phyloP scores from a whole-genome alignment of 2,888 invertebrate species.

The Bruchidius siliquastri region DNA sequence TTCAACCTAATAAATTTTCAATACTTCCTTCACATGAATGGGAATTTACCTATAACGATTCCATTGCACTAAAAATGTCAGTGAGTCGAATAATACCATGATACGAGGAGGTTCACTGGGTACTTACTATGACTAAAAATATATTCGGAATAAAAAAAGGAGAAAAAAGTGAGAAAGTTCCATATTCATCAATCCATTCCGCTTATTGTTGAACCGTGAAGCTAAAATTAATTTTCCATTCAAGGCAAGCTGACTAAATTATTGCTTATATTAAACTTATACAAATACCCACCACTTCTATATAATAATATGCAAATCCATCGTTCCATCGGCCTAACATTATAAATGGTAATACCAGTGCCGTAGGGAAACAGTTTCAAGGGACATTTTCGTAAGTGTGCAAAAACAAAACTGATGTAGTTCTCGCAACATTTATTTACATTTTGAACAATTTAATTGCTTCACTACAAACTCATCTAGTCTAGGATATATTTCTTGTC shows the following conservation, averaged over 20 bases:
- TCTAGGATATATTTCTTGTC: no score
- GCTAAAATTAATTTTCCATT: slow-evolving; percentile 16
- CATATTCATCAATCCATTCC: slow-evolving; percentile 10
- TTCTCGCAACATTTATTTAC: no score
- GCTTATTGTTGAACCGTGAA: slow-evolving; percentile 11
- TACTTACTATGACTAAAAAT: neutral
- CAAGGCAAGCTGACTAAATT: slow-evolving; percentile 13
- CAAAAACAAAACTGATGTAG: no score
- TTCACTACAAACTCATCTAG: no score
- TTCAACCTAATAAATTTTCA: no score
- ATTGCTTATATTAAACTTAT: slow-evolving; percentile 15
- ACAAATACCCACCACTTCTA: slow-evolving; percentile 17
- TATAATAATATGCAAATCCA: slow-evolving; percentile 20
- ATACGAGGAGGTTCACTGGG: no score
- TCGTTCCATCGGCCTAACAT: slow-evolving; percentile 7
- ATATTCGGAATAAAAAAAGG: slow-evolving; percentile 5
- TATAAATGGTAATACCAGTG: slow-evolving; percentile 3
- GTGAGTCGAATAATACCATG: no score
- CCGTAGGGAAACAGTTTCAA: neutral
- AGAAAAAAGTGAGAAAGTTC: slow-evolving; percentile 2
- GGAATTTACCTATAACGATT: no score
- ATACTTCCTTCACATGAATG: no score
- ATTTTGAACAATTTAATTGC: no score
- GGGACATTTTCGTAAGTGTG: neutral
- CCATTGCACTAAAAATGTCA: no score